A percentile compares a stretch with the other conserved stretches of the same genome.
phyloP scores from a whole-genome alignment of 1,140 invertebrate genomes.

The Ceratina japonica region DNA sequence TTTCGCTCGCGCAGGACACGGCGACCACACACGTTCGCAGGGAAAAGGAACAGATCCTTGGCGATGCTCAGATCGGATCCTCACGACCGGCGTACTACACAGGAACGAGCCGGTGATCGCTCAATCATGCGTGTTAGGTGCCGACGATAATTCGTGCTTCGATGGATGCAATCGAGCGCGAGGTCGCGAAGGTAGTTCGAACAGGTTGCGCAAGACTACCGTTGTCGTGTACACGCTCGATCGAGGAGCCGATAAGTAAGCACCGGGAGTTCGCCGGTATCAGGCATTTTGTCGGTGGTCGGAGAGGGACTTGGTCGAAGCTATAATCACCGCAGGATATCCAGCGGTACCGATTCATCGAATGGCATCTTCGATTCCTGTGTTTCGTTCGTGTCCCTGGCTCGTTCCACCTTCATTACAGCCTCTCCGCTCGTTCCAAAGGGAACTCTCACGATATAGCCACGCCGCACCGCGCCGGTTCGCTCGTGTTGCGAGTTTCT shows the following conservation, averaged over 20 bases:
- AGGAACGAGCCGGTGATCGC: constrained; percentile 63
- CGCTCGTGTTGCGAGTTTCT: not conserved
- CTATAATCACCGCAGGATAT: constrained; percentile 57
- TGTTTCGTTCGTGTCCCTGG: constrained; percentile 5
- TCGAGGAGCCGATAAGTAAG: constrained; percentile 55
- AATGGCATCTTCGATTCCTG: constrained; percentile 28
- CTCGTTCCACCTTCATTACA: not conserved
- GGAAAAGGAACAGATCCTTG: constrained; percentile 13
- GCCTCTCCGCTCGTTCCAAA: not conserved
- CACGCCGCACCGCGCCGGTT: not conserved
- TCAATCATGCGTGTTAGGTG: constrained; percentile 72
- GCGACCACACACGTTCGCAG: constrained; percentile 40
- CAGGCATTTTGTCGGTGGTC: constrained; percentile 52
- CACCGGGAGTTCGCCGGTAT: constrained; percentile 40
- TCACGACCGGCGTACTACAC: constrained; percentile 8
- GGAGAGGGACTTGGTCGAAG: constrained; percentile 14
- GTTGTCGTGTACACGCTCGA: constrained; percentile 53
- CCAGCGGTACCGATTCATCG: constrained; percentile 45
- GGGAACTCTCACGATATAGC: constrained; percentile 2
- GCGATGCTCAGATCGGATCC: constrained; percentile 38
- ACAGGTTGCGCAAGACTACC: constrained; percentile 64
- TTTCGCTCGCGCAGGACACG: constrained; percentile 19
- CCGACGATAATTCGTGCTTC: constrained; percentile 70
- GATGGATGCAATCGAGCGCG: constrained; percentile 60
- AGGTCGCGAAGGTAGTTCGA: constrained; percentile 68